phyloP scores from a whole-genome alignment of 2,797 vertebrate genomes.

The Iguana delicatissima region DNA sequence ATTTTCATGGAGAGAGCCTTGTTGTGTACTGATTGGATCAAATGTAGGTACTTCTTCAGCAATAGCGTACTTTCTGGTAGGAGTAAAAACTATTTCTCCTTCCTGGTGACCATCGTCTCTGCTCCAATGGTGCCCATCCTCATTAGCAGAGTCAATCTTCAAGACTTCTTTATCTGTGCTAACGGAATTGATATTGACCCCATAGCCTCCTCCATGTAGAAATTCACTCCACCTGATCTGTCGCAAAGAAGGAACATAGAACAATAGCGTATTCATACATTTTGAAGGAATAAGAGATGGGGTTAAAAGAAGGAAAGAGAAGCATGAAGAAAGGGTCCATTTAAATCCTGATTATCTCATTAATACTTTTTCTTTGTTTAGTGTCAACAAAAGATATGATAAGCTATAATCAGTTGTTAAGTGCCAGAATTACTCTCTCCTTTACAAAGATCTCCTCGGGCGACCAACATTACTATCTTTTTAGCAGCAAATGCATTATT shows the following conservation, averaged over 20 bases:
- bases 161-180: not conserved
- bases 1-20: not conserved
- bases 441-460: no score
- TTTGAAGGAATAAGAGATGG: not conserved
- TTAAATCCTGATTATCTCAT: not conserved
- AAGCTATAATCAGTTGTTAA: not conserved
- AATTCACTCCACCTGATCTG: slow-evolving; percentile 29
- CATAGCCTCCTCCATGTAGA: slow-evolving; percentile 8
- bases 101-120: not conserved
- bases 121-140: not conserved
- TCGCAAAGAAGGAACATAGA: not conserved
- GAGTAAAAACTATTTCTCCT: not conserved
- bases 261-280: not conserved
- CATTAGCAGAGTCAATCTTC: not conserved
- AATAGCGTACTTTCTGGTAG: slow-evolving; percentile 5
- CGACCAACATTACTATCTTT: no score
- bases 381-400: not conserved
- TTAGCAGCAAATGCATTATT: no score
- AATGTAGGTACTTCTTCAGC: not conserved
- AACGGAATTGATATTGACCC: slow-evolving; percentile 1
- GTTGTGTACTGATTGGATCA: not conserved
- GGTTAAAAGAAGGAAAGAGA: not conserved
- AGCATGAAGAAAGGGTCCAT: not conserved
- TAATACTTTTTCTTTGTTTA: not conserved
- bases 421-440: not conserved